Evolutionary conservation across 2,888 invertebrate genomes (phyloP).

Genomic region (Trichopria drosophilae): DNA sequence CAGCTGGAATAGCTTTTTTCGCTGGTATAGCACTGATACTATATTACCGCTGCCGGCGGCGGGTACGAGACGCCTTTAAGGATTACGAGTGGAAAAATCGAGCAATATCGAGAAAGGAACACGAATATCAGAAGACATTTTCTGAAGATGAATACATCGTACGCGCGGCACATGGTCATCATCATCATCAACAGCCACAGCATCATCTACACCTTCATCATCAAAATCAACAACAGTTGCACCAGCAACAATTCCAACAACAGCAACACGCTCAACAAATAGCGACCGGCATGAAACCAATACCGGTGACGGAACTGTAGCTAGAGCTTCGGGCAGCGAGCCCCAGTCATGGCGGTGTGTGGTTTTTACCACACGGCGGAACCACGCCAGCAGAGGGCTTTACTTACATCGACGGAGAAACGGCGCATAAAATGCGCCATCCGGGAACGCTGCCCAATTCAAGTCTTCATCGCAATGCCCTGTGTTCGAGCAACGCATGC

Average conservation of each 20-base stretch:
- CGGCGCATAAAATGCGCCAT: conserved; percentile 62
- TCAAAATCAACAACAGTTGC: conserved; percentile 54
- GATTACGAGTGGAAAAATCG: conserved; percentile 81
- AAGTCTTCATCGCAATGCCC: conserved; percentile 28
- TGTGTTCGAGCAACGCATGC: conserved; percentile 30
- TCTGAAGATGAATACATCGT: conserved; percentile 85
- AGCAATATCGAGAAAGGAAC: conserved; percentile 74
- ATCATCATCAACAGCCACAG: conserved; percentile 57
- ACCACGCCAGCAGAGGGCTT: conserved; percentile 74
- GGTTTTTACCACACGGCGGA: conserved; percentile 69
- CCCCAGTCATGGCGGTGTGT: conserved; percentile 68
- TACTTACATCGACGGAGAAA: conserved; percentile 74
- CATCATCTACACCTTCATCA: conserved; percentile 55
- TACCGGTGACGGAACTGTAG: conserved; percentile 93
- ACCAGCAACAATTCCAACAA: conserved; percentile 57
- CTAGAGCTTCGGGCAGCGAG: conserved; percentile 91
- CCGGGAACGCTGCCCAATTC: conserved; percentile 55
- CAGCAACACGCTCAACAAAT: conserved; percentile 54
- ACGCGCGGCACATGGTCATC: conserved; percentile 65
- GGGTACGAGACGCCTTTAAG: conserved; percentile 79
- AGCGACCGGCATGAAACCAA: conserved; percentile 64
- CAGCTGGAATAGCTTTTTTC: conserved; percentile 72
- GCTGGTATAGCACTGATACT: conserved; percentile 73
- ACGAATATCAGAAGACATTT: conserved; percentile 87
- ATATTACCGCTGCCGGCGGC: conserved; percentile 75